Conservation (phyloP, 2,113 vertebrate genomes). For the Trochalopteron elliotii region DNA sequence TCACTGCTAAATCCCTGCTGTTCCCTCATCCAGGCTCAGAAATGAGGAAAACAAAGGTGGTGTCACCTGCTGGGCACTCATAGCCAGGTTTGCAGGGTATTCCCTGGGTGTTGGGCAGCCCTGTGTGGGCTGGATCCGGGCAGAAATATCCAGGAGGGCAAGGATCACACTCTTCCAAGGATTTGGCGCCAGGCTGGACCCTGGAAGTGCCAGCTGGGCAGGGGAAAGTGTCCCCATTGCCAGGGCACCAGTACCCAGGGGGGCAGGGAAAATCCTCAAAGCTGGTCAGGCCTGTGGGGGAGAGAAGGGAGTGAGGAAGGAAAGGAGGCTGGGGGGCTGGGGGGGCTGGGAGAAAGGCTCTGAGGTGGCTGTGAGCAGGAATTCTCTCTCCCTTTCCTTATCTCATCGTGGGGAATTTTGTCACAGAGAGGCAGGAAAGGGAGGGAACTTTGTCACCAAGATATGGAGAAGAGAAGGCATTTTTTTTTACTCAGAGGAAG, state of each 20-base stretch:
- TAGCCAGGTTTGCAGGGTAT: slow-evolving; percentile 82
- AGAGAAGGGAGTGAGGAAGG: neutral
- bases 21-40: neutral
- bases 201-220: slow-evolving; percentile 87
- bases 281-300: slow-evolving; percentile 74
- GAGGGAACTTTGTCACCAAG: neutral
- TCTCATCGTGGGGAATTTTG: neutral
- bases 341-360: neutral
- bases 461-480: no score
- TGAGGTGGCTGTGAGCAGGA: accelerated
- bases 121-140: slow-evolving; percentile 74
- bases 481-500: neutral
- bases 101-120: slow-evolving; percentile 78
- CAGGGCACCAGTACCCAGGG: slow-evolving; percentile 89
- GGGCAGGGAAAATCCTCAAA: slow-evolving; percentile 80
- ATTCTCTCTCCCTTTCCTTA: neutral
- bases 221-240: slow-evolving; percentile 72
- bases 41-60: neutral
- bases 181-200: slow-evolving; percentile 78
- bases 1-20: neutral
- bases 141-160: slow-evolving; percentile 85
- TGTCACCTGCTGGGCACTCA: slow-evolving; percentile 84
- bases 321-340: neutral
- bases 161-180: slow-evolving; percentile 76
- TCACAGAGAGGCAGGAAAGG: neutral